These are phyloP conservation scores for Lutjanus argentimaculatus DNA, from an alignment of 2,797 vertebrate species.

Conservation along the genomic window DNA sequence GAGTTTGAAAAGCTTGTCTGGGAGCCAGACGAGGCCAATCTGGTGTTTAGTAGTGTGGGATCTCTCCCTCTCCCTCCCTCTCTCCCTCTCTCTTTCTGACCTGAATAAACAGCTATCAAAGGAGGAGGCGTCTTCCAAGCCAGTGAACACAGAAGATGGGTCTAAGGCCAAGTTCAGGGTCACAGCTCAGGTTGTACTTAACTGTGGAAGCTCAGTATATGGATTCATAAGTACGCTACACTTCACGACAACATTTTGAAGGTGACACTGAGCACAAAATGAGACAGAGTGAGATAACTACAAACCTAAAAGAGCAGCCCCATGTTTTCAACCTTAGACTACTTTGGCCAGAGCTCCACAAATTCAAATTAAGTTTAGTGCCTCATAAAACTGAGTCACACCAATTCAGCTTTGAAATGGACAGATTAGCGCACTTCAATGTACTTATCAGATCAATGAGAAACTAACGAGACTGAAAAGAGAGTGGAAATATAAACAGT, in stretches of 20 bases:
- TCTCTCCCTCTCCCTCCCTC: conserved; percentile 54
- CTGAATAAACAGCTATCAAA: conserved; percentile 83
- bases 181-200: conserved; percentile 47
- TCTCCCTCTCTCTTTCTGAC: conserved; percentile 67
- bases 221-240: conserved; percentile 25
- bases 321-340: not conserved
- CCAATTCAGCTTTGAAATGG: not conserved
- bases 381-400: not conserved
- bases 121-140: conserved; percentile 68
- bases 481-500: not conserved
- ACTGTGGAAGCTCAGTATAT: conserved; percentile 8
- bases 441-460: not conserved
- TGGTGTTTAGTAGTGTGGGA: conserved; percentile 80
- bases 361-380: conserved; percentile 2
- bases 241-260: not conserved
- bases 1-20: conserved; percentile 79
- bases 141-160: conserved; percentile 62
- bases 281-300: conserved; percentile 1
- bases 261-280: conserved; percentile 4
- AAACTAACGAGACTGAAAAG: not conserved
- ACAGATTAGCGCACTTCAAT: not conserved
- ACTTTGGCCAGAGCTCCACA: not conserved
- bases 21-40: conserved; percentile 78
- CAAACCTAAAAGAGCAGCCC: not conserved
- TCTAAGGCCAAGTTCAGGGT: conserved; percentile 71